Evolutionary conservation across 2,888 invertebrate species (phyloP), one percentile per base, ranked within the genome.

Genomic region (Dolichomitus sp.): DNA sequence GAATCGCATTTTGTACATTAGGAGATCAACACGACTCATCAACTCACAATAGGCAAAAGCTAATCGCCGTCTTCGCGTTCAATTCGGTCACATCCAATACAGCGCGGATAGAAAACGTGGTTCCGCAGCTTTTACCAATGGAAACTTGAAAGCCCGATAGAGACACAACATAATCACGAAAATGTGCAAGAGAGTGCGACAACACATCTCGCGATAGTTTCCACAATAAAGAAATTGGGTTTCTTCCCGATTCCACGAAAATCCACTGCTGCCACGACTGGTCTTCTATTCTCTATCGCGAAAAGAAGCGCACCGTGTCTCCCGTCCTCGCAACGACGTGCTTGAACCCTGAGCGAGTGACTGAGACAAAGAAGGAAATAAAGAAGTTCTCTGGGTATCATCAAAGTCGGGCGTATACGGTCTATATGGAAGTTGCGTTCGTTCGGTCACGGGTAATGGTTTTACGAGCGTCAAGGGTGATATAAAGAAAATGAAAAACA

Each of bases 401-500:
- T 92, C 92, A 91, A 92, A 92, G 91, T 87, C 86, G 87, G 89
- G 86, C 86, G 87, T 89, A 87, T 89, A 89, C 85, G 84, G 89
- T 90, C 90, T 90, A 88, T 88, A 88, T 88, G 87, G 87, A 90
- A 92, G 91, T 92, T 91, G 91, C 92, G 90, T 91, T 91, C 89
- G 95, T 96, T 96, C 96, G 97, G 97, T 97, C 96, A 97, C 96
- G 97, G 96, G 96, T 97, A 97, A 97, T 97, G 97, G 96, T 95
- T 97, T 97, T 97, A 97, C 96, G 96, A 96, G 96, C 96, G 95
- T 95, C 97, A 95, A 94, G 97, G 97, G 97, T 96, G 96, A 96
- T 96, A 97, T 97, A 97, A 97, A 97, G 97, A 97, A 97, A 97
- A 97, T 97, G 97, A 97, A 97, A 96, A 96, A 96, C 96, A 96